These are phyloP conservation scores for Ploceus nigricollis DNA, from an alignment of 2,113 vertebrate species.

Conservation along the genomic window DNA sequence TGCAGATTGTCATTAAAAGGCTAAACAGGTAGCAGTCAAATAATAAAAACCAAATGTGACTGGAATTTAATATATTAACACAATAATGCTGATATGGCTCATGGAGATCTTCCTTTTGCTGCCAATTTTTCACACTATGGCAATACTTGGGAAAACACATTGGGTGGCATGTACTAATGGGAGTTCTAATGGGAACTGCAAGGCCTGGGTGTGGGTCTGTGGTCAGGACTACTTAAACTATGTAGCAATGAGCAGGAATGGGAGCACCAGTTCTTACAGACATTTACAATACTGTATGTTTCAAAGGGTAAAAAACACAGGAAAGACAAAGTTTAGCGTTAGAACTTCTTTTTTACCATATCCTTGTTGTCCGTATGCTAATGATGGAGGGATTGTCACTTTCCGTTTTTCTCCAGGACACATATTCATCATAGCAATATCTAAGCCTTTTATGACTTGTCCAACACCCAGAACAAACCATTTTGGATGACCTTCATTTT, in stretches of 20 bases:
- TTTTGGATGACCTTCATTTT: slow-evolving; percentile 89
- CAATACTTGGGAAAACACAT: not conserved
- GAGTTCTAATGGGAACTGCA: not conserved
- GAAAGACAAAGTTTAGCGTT: not conserved
- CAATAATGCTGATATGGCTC: not conserved
- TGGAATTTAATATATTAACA: not conserved
- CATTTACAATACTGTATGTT: not conserved
- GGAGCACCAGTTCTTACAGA: not conserved
- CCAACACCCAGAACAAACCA: slow-evolving; percentile 96
- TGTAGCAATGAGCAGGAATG: not conserved
- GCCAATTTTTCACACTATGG: not conserved
- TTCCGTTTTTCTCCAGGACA: slow-evolving; percentile 94
- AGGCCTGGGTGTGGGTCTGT: not conserved
- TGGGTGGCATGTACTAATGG: not conserved
- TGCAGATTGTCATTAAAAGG: not conserved
- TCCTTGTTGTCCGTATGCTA: slow-evolving; percentile 89
- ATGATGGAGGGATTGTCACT: slow-evolving; percentile 83
- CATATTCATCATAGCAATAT: slow-evolving; percentile 90
- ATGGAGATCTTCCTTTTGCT: not conserved
- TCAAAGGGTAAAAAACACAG: not conserved
- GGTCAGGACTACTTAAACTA: not conserved
- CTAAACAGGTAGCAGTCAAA: not conserved
- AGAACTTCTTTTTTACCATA: slow-evolving; percentile 77
- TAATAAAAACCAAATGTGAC: not conserved
- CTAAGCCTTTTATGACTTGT: slow-evolving; percentile 94